These are phyloP conservation scores for Pelodiscus sinensis DNA, from an alignment of 2,113 vertebrate genomes.

Conservation along the genomic window DNA sequence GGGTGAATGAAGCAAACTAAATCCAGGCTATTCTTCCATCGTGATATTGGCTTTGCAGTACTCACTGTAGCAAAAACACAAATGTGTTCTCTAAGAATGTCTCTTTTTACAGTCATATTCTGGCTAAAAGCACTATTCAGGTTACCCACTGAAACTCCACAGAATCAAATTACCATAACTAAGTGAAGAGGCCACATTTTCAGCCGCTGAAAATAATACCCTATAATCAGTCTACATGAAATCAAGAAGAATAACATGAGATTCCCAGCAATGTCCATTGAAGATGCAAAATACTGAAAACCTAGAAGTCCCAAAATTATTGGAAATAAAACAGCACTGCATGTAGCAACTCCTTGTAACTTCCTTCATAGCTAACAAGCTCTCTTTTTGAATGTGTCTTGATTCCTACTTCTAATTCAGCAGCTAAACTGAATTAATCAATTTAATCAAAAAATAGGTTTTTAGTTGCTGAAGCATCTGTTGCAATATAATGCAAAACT, in stretches of 20 bases:
- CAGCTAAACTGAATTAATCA: neutral
- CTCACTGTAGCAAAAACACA: neutral
- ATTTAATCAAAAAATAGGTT: neutral
- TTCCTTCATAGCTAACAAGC: neutral
- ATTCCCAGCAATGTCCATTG: neutral
- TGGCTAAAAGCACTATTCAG: neutral
- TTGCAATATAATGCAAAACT: neutral
- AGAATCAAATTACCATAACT: neutral
- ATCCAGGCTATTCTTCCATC: neutral
- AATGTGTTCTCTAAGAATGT: neutral
- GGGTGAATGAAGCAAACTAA: neutral
- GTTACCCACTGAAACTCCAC: neutral
- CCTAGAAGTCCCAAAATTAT: neutral
- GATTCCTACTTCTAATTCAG: neutral
- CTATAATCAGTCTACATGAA: neutral
- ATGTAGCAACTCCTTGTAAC: neutral
- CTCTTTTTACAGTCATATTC: neutral
- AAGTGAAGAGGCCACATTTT: neutral
- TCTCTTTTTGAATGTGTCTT: neutral
- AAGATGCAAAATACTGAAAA: neutral
- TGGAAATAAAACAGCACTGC: neutral
- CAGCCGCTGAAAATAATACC: neutral
- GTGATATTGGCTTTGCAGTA: neutral
- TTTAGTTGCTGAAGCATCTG: neutral
- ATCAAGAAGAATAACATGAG: neutral